Evolutionary conservation across 2,113 vertebrate species (phyloP).

Genomic region (Rhynchopsitta pachyrhyncha): DNA sequence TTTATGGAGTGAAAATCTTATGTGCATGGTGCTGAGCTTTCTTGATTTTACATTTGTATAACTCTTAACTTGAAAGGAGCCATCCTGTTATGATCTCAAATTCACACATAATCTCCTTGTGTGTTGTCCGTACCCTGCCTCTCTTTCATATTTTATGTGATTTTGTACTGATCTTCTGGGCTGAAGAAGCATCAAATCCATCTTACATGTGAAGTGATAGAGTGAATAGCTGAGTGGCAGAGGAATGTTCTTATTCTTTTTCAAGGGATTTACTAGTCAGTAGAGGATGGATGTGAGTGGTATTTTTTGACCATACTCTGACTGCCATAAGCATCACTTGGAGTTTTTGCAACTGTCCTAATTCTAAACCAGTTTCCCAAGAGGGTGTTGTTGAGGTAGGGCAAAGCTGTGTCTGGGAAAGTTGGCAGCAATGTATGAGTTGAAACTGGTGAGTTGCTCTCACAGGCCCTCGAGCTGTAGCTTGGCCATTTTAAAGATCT

Average conservation of each 20-base stretch:
- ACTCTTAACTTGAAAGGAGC: neutral
- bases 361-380: neutral
- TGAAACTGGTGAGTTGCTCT: neutral
- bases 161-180: neutral
- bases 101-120: neutral
- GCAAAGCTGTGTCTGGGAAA: neutral
- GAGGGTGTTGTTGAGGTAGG: neutral
- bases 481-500: neutral
- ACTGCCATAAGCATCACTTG: neutral
- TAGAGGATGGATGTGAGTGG: neutral
- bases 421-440: neutral
- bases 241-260: neutral
- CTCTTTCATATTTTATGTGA: neutral
- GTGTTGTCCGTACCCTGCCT: neutral
- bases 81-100: neutral
- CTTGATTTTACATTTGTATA: neutral
- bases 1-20: neutral
- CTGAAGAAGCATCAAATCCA: neutral
- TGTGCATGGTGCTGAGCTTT: neutral
- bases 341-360: neutral
- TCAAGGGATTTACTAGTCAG: neutral
- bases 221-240: neutral
- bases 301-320: neutral
- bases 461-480: neutral
- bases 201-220: neutral